A percentile compares a stretch with the other conserved stretches of the same genome.
Evolutionary conservation across 1,140 invertebrate genomes (phyloP).

Genomic region (Zaprionus ghesquierei): DNA sequence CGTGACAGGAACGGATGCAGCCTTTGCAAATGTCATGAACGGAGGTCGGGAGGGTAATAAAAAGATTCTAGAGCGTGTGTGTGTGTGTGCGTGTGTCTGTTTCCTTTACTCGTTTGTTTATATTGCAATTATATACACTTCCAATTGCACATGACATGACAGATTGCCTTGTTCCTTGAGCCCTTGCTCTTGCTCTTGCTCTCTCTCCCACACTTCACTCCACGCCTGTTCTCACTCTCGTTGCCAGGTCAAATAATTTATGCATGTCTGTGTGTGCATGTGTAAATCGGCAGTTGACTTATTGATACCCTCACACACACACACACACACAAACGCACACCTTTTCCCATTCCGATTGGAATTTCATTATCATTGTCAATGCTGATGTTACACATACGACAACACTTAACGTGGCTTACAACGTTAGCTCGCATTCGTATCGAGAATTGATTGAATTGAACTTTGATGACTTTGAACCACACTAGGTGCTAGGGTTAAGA

Average conservation of each 20-base stretch:
- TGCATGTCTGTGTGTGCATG: slow-evolving; percentile 12
- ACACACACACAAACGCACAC: slow-evolving; percentile 29
- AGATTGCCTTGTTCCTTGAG: slow-evolving; percentile 16
- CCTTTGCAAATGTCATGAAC: slow-evolving; percentile 31
- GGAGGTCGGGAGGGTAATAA: background rate
- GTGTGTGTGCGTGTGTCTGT: slow-evolving; percentile 5
- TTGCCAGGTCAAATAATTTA: slow-evolving; percentile 24
- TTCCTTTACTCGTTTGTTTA: slow-evolving; percentile 29
- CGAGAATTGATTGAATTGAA: slow-evolving; percentile 79
- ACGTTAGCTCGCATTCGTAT: slow-evolving; percentile 33
- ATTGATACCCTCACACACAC: slow-evolving; percentile 1
- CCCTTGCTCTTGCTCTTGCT: background rate
- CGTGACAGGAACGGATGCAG: slow-evolving; percentile 44
- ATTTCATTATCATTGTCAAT: slow-evolving; percentile 79
- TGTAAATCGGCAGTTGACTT: background rate
- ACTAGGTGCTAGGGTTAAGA: slow-evolving; percentile 24
- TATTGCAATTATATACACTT: slow-evolving; percentile 43
- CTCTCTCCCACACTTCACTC: too few relatives aligned
- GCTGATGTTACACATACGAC: slow-evolving; percentile 32
- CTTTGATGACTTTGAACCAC: slow-evolving; percentile 74
- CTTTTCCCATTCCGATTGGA: slow-evolving; percentile 28
- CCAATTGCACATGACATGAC: slow-evolving; percentile 42
- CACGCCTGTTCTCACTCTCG: background rate
- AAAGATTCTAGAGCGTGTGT: slow-evolving; percentile 23
- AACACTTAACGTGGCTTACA: slow-evolving; percentile 37